phyloP scores from a whole-genome alignment of 23 tunicate genomes.

The Styela clava region DNA sequence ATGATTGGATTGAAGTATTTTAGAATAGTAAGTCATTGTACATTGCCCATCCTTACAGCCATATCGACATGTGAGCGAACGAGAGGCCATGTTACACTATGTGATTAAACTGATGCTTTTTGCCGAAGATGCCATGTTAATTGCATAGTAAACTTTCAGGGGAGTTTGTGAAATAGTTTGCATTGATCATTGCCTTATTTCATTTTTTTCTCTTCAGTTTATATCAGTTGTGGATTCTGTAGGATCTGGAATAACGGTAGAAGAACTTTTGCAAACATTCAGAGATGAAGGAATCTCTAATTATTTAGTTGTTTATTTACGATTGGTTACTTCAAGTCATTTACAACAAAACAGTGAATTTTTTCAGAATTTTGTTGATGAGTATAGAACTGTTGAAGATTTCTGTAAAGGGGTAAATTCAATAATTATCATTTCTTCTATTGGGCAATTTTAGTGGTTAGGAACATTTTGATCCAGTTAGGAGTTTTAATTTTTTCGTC shows the following conservation, averaged over 20 bases:
- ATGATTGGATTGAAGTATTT: no score
- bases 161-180: no score
- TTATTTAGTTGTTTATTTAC: conserved; percentile 77
- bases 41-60: no score
- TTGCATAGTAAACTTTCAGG: no score
- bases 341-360: conserved; percentile 61
- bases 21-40: no score
- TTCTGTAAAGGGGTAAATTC: conserved; percentile 80
- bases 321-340: conserved; percentile 79
- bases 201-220: no score
- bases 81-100: no score
- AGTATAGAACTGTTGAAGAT: conserved; percentile 59
- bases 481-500: background rate
- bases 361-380: conserved; percentile 73
- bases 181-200: no score
- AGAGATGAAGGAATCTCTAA: conserved; percentile 80
- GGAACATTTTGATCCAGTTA: background rate
- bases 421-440: background rate
- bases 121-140: no score
- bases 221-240: conserved; percentile 54
- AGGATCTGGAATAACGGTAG: conserved; percentile 16
- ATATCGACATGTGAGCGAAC: no score
- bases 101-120: no score
- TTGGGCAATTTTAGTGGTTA: background rate
- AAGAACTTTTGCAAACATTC: conserved; percentile 49